These are phyloP conservation scores for Dasyurus viverrinus DNA, from an alignment of 2,113 vertebrate species.

Conservation along the genomic window DNA sequence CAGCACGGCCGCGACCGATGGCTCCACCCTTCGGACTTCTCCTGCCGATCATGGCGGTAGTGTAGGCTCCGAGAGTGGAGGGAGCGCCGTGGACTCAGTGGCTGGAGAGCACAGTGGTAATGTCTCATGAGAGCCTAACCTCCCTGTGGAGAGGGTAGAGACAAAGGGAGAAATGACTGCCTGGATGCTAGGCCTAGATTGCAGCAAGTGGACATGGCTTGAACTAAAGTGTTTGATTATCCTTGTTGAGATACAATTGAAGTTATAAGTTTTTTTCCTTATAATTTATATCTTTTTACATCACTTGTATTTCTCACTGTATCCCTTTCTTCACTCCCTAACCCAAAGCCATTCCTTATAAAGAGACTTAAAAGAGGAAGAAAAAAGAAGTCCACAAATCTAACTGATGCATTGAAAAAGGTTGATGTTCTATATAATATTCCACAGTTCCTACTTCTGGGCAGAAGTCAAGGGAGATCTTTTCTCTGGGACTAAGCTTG, in stretches of 20 bases:
- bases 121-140: constrained; percentile 28
- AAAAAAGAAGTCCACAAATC: background rate
- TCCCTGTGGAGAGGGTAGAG: constrained; percentile 41
- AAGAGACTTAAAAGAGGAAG: background rate
- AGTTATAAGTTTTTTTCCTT: background rate
- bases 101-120: constrained; percentile 98
- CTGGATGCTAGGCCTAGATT: constrained; percentile 16
- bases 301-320: background rate
- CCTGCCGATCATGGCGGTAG: constrained; percentile 98
- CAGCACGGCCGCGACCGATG: constrained; percentile 98
- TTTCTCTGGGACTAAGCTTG: background rate
- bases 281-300: background rate
- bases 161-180: background rate
- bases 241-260: background rate
- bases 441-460: background rate
- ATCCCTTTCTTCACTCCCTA: background rate
- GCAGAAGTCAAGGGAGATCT: background rate
- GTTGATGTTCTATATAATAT: background rate
- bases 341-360: background rate
- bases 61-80: constrained; percentile 98
- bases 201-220: background rate
- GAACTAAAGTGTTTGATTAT: background rate
- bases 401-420: background rate
- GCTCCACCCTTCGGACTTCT: constrained; percentile 97
- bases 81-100: constrained; percentile 97